Evolutionary conservation across 2,113 vertebrate genomes (phyloP).

Genomic region (Copsychus sechellarum): DNA sequence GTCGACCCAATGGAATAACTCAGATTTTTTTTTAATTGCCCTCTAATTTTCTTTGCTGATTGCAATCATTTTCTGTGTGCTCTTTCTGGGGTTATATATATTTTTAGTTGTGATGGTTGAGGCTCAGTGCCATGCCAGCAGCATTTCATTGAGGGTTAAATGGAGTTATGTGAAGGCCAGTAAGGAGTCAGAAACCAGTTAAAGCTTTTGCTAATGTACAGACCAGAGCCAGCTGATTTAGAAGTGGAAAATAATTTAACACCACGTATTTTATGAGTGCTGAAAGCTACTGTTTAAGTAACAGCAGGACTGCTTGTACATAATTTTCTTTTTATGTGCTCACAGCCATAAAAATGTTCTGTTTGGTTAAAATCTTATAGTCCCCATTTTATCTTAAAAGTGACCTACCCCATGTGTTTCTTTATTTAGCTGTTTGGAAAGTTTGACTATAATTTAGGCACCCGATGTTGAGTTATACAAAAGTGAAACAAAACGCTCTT

Average conservation of each 20-base stretch:
- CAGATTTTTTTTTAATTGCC: neutral
- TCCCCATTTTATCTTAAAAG: neutral
- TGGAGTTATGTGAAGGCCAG: neutral
- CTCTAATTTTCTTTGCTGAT: neutral
- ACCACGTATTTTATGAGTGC: neutral
- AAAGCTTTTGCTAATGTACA: neutral
- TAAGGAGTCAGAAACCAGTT: neutral
- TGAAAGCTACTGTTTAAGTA: slow-evolving; percentile 46
- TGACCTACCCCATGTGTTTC: neutral
- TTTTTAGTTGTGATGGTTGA: neutral
- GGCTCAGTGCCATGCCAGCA: neutral
- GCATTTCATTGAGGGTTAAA: neutral
- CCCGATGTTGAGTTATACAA: slow-evolving; percentile 19
- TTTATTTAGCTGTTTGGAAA: slow-evolving; percentile 46
- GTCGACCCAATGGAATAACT: neutral
- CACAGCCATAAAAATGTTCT: slow-evolving; percentile 8
- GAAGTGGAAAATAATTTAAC: slow-evolving; percentile 40
- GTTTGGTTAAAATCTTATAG: slow-evolving; percentile 38
- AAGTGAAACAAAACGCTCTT: slow-evolving; percentile 37
- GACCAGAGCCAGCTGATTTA: neutral
- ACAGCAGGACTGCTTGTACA: neutral
- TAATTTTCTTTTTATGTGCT: neutral
- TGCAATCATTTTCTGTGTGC: neutral
- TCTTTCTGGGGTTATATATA: neutral
- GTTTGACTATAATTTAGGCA: slow-evolving; percentile 24